Percentiles rank a stretch among this genome's conserved stretches.
Evolutionary conservation across 64 coral and sea anemone genomes (phyloP).

Genomic region (Platygyra sinensis): DNA sequence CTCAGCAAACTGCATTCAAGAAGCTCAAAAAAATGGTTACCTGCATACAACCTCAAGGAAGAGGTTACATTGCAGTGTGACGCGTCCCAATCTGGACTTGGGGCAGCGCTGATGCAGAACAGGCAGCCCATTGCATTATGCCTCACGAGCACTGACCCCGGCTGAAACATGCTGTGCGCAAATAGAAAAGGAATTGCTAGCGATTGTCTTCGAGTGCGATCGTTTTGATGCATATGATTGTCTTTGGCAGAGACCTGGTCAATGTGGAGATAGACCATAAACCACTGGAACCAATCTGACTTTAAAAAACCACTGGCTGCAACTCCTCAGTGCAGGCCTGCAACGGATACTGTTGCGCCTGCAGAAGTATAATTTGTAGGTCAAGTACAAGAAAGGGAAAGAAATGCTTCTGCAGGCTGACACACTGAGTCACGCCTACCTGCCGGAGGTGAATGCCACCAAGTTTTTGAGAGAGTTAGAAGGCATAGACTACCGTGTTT

Average conservation of each 20-base stretch:
- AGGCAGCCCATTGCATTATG: neutral
- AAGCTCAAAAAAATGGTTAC: slow-evolving; percentile 24
- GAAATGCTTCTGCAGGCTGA: neutral
- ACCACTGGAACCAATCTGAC: neutral
- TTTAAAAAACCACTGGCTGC: neutral
- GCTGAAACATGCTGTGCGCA: neutral
- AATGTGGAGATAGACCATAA: neutral
- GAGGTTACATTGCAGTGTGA: slow-evolving; percentile 15
- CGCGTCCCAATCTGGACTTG: neutral
- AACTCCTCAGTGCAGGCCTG: neutral
- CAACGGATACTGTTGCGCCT: neutral
- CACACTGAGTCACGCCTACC: neutral
- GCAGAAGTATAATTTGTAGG: neutral
- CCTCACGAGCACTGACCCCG: neutral
- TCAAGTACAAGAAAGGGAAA: slow-evolving; percentile 6
- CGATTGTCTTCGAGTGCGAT: neutral
- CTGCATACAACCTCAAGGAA: neutral
- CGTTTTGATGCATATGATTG: neutral
- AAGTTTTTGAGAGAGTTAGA: neutral
- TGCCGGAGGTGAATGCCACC: slow-evolving; percentile 5
- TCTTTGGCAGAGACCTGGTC: neutral
- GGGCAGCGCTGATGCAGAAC: neutral
- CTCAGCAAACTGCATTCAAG: neutral
- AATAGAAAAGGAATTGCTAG: neutral
- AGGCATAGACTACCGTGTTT: neutral